A percentile compares a stretch with the other conserved stretches of the same genome.
Evolutionary conservation across 1,140 invertebrate genomes (phyloP).

Genomic region (Panagrolaimus sp.): DNA sequence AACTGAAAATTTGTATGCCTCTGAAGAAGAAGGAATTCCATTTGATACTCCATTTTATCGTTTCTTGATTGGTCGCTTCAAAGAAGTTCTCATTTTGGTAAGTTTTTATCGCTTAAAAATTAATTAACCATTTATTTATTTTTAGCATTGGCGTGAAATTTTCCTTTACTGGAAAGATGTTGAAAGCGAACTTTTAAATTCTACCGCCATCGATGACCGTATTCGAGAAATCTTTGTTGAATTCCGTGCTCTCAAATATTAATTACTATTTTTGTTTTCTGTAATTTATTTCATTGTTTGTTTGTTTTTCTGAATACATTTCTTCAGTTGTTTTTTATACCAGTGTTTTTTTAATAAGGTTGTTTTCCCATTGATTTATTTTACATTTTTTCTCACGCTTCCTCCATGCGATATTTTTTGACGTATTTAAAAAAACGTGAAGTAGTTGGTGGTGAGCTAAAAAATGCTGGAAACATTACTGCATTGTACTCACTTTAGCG

Average conservation of each 20-base stretch:
- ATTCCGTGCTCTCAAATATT: constrained; percentile 71
- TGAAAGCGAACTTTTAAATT: constrained; percentile 82
- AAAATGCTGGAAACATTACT: too few species aligned
- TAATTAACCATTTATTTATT: constrained; percentile 24
- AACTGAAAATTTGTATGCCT: constrained; percentile 85
- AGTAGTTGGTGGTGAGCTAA: too few species aligned
- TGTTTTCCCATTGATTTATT: too few species aligned
- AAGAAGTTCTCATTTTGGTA: constrained; percentile 89
- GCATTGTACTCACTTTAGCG: too few species aligned
- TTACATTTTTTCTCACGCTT: too few species aligned
- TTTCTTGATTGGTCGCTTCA: constrained; percentile 86
- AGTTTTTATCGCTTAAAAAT: constrained; percentile 58
- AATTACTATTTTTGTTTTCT: constrained; percentile 11
- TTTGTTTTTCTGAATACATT: not conserved
- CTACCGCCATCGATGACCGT: constrained; percentile 87
- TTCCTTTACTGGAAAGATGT: constrained; percentile 89
- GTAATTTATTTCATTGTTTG: not conserved
- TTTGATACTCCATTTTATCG: constrained; percentile 67
- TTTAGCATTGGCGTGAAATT: constrained; percentile 90
- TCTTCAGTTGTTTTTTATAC: too few species aligned
- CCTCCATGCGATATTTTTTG: too few species aligned
- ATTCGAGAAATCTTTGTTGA: constrained; percentile 95
- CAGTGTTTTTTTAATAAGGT: too few species aligned
- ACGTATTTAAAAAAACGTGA: too few species aligned
- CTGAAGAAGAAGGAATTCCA: constrained; percentile 90